phyloP scores from a whole-genome alignment of 2,888 invertebrate species.

The Calliscelio sp. region DNA sequence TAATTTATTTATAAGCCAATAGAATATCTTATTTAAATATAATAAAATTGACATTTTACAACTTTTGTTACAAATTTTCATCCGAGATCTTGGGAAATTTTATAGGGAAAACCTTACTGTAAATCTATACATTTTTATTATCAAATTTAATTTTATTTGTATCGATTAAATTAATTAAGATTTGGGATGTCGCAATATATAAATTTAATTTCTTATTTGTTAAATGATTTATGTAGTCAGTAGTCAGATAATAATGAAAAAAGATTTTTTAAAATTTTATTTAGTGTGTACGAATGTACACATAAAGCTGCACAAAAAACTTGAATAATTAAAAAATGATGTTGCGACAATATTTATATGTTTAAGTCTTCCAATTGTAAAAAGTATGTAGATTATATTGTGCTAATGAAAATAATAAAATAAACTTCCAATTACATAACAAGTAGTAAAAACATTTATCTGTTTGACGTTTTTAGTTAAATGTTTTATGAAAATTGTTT shows the following conservation, averaged over 20 bases:
- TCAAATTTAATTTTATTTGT: too few species aligned
- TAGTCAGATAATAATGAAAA: too few species aligned
- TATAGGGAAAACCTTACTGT: too few species aligned
- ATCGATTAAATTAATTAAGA: background rate
- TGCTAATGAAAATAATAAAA: constrained; percentile 25
- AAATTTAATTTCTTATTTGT: constrained; percentile 1
- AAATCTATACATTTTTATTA: too few species aligned
- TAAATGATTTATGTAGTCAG: too few species aligned
- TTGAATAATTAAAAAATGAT: constrained; percentile 1
- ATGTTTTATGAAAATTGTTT: constrained; percentile 2
- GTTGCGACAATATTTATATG: constrained; percentile 45
- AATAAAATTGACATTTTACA: too few species aligned
- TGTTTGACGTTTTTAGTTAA: constrained; percentile 7
- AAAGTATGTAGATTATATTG: constrained; percentile 8
- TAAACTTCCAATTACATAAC: constrained; percentile 31
- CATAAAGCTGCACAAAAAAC: constrained; percentile 16
- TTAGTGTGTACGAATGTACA: too few species aligned
- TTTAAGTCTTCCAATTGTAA: constrained; percentile 56
- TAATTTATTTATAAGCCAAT: background rate
- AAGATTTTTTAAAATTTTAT: too few species aligned
- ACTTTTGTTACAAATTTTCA: too few species aligned
- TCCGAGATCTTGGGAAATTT: too few species aligned
- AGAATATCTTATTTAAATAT: too few species aligned
- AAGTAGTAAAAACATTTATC: constrained; percentile 11
- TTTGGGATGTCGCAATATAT: background rate